A percentile compares a stretch with the other conserved stretches of the same genome.
Evolutionary conservation across 1,140 invertebrate species (phyloP).

Genomic region (Subanguina moxae): DNA sequence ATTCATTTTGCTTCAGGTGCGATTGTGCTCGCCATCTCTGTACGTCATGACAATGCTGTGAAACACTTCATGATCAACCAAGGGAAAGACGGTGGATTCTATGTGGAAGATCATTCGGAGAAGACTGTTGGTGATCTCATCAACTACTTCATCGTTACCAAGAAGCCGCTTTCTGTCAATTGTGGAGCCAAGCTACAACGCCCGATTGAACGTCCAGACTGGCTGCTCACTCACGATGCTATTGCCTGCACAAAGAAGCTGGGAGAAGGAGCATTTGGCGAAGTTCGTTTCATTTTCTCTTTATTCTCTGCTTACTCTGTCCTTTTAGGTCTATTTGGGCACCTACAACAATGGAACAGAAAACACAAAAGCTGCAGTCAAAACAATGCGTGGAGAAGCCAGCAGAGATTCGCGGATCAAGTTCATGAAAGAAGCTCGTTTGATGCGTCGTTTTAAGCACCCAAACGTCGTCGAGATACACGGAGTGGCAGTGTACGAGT

Average conservation of each 20-base stretch:
- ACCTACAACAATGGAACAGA: not conserved
- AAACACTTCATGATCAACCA: slow-evolving; percentile 39
- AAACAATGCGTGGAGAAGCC: slow-evolving; percentile 21
- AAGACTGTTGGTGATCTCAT: slow-evolving; percentile 36
- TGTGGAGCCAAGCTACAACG: slow-evolving; percentile 15
- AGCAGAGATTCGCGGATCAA: not conserved
- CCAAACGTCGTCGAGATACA: slow-evolving; percentile 26
- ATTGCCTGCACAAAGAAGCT: slow-evolving; percentile 30
- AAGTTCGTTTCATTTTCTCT: slow-evolving; percentile 1
- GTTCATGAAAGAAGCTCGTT: slow-evolving; percentile 25
- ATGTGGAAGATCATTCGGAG: slow-evolving; percentile 18
- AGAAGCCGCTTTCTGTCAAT: slow-evolving; percentile 5
- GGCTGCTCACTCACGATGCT: slow-evolving; percentile 49
- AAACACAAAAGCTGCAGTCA: slow-evolving; percentile 15
- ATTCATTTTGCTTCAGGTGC: slow-evolving; percentile 14
- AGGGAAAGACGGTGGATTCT: slow-evolving; percentile 20
- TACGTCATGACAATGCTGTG: slow-evolving; percentile 22
- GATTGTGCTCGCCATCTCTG: slow-evolving; percentile 31
- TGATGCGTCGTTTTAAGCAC: slow-evolving; percentile 33
- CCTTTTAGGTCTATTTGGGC: slow-evolving; percentile 5
- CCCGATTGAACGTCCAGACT: slow-evolving; percentile 41
- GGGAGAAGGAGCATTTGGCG: slow-evolving; percentile 29
- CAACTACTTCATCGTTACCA: slow-evolving; percentile 18
- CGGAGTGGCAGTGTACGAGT: slow-evolving; percentile 18
- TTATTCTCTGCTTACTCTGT: not conserved